Percentiles rank a stretch among this genome's conserved stretches.
phyloP scores from a whole-genome alignment of 2,797 vertebrate species.

The Anguilla megastoma region DNA sequence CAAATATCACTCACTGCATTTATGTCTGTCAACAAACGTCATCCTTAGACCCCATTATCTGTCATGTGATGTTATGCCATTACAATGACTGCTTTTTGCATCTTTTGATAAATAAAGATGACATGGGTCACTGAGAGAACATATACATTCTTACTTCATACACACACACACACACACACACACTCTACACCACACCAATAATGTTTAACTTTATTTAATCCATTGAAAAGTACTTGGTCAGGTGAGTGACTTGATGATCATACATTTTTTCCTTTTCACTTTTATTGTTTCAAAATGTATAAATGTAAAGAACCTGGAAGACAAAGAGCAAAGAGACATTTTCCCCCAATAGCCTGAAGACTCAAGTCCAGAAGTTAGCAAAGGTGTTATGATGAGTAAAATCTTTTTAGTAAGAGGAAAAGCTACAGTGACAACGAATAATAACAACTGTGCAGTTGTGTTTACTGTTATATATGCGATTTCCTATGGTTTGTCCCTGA shows the following conservation, averaged over 20 bases:
- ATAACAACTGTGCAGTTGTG: neutral
- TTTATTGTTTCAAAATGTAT: neutral
- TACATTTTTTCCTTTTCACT: neutral
- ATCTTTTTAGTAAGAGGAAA: neutral
- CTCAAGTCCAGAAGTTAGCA: neutral
- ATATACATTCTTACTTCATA: neutral
- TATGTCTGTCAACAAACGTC: slow-evolving; percentile 64
- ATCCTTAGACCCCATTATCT: slow-evolving; percentile 63
- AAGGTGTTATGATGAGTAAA: neutral
- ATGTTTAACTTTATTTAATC: neutral
- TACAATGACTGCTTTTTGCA: neutral
- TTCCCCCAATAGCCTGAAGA: neutral
- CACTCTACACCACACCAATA: slow-evolving; percentile 13
- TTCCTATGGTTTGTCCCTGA: neutral
- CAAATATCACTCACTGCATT: slow-evolving; percentile 62
- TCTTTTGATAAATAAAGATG: neutral
- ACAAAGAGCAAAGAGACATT: neutral
- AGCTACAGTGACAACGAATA: neutral
- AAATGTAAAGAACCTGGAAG: neutral
- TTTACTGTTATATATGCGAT: neutral
- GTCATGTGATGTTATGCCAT: neutral
- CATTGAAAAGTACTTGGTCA: neutral
- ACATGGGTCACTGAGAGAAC: neutral
- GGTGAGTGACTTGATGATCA: neutral
- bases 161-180: slow-evolving; percentile 19